Conservation (phyloP, 2,797 vertebrate genomes). For the Notoglanidium macrostoma region DNA sequence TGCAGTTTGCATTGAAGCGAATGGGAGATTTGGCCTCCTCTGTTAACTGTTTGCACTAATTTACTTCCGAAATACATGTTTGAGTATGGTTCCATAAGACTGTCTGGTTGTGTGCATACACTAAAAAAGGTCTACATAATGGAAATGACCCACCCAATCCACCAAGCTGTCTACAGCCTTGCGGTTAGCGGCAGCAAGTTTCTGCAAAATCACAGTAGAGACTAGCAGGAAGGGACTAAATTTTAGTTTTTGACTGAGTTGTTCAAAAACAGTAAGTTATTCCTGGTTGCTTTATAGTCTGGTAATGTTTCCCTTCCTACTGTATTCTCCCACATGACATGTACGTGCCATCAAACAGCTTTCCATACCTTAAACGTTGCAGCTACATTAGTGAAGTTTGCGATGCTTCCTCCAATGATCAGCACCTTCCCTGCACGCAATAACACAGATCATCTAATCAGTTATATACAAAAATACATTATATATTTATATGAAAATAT, state of each 20-base stretch:
- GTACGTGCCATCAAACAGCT: neutral
- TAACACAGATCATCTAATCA: constrained; percentile 3
- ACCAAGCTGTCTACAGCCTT: too few species aligned
- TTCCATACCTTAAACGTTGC: constrained; percentile 93
- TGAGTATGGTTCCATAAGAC: too few species aligned
- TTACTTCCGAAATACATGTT: too few species aligned
- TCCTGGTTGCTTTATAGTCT: neutral
- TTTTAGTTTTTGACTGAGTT: neutral
- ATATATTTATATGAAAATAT: neutral
- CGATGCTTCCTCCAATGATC: constrained; percentile 97
- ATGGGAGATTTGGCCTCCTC: too few species aligned
- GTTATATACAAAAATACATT: neutral
- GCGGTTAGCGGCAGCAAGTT: neutral
- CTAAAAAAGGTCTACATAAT: too few species aligned
- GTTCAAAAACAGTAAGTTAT: neutral
- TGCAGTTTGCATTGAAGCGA: too few species aligned
- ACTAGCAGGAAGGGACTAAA: neutral
- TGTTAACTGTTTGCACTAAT: too few species aligned
- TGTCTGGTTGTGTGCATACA: too few species aligned
- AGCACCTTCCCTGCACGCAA: constrained; percentile 87
- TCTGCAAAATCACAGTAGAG: neutral
- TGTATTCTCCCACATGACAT: neutral
- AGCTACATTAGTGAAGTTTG: constrained; percentile 99
- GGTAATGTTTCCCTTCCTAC: neutral
- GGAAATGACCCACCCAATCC: too few species aligned